These are phyloP conservation scores for Antigone vipio DNA, from an alignment of 2,113 vertebrate species.

Conservation along the genomic window DNA sequence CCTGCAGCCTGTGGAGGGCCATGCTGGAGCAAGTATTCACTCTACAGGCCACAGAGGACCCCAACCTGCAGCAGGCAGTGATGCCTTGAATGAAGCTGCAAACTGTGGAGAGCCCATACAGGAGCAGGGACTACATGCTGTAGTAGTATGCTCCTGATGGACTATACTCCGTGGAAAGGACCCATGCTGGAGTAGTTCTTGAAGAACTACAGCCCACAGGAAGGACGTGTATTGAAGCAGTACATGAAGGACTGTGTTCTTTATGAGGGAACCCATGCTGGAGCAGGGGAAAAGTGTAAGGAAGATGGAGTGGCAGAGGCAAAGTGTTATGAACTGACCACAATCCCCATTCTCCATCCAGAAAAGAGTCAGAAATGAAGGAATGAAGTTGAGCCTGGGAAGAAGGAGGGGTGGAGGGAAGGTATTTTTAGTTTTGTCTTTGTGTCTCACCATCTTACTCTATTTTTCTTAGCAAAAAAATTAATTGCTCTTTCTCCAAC, in stretches of 20 bases:
- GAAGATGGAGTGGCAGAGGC: background rate
- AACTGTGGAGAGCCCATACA: background rate
- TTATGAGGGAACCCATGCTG: rapidly evolving
- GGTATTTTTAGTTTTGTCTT: background rate
- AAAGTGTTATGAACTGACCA: background rate
- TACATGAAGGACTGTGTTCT: background rate
- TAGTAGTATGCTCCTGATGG: background rate
- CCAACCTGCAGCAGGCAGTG: background rate
- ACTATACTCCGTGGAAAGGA: background rate
- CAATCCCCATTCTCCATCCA: background rate
- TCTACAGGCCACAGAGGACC: rapidly evolving
- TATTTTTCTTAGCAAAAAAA: background rate
- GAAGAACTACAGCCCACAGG: background rate
- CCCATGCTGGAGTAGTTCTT: background rate
- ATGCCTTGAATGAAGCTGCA: background rate
- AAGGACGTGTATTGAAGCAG: background rate
- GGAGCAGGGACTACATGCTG: background rate
- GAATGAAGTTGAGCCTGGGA: background rate
- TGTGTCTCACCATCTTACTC: background rate
- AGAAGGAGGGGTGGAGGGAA: background rate
- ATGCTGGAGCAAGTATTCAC: background rate
- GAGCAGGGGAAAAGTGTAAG: background rate
- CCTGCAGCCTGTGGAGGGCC: background rate
- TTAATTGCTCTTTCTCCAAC: background rate
- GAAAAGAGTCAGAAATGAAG: background rate